These are phyloP conservation scores for Abramis brama DNA, from an alignment of 2,113 vertebrate species.

Conservation along the genomic window DNA sequence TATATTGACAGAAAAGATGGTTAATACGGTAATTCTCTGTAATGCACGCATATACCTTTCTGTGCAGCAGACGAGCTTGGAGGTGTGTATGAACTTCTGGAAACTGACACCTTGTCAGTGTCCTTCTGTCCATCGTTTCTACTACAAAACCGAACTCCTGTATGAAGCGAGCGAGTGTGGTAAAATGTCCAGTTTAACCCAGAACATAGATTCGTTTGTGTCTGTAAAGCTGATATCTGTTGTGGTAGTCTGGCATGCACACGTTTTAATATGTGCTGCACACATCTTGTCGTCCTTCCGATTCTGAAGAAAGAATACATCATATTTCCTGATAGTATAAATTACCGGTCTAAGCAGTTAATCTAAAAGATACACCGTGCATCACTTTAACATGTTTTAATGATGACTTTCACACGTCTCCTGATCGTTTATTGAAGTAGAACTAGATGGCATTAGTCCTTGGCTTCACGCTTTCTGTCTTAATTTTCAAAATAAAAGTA, in stretches of 20 bases:
- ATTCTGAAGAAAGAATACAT: conserved; percentile 63
- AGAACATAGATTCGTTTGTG: background rate
- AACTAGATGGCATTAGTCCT: no score
- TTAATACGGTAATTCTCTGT: background rate
- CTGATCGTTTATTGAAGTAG: no score
- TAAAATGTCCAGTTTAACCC: background rate
- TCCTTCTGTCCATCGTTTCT: conserved; percentile 60
- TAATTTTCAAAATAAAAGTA: conserved; percentile 11
- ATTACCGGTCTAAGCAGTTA: background rate
- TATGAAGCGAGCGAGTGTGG: conserved; percentile 35
- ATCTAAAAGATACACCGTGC: background rate
- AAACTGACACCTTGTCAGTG: conserved; percentile 66
- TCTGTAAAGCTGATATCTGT: background rate
- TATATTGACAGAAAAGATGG: background rate
- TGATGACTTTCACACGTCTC: background rate
- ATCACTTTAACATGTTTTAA: background rate
- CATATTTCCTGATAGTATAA: conserved; percentile 53
- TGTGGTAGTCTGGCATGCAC: conserved; percentile 9
- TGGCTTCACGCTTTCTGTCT: conserved; percentile 11
- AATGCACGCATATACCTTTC: conserved; percentile 78
- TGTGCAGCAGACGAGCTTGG: conserved; percentile 73
- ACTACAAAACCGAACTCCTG: conserved; percentile 60
- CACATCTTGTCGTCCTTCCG: conserved; percentile 32
- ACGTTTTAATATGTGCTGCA: conserved; percentile 49
- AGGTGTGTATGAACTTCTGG: conserved; percentile 58